Percentiles rank a stretch among this genome's conserved stretches.
Evolutionary conservation across 1,140 invertebrate species (phyloP).

Genomic region (Papilio helenus): DNA sequence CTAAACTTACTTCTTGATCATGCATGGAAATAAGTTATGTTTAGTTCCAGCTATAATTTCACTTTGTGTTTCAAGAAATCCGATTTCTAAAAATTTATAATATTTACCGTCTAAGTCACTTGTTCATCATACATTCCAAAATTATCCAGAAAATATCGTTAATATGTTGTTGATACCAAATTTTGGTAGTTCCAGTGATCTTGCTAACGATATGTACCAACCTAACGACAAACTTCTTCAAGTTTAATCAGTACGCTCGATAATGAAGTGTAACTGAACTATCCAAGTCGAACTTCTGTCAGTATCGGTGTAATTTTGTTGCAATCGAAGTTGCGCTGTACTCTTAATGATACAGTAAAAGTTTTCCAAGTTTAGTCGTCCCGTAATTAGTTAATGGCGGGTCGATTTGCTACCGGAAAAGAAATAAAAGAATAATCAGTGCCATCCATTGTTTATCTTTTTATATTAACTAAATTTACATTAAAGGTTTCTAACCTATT

Average conservation of each 20-base stretch:
- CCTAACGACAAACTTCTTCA: neutral
- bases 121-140: neutral
- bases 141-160: neutral
- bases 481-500: too few species aligned
- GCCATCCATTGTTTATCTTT: too few species aligned
- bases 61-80: too few species aligned
- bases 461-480: too few species aligned
- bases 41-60: too few species aligned
- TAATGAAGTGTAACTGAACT: neutral
- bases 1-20: too few species aligned
- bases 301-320: neutral
- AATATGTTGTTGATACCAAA: neutral
- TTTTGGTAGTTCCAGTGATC: neutral
- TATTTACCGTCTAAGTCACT: too few species aligned
- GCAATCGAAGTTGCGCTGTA: neutral
- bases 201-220: neutral
- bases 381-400: neutral
- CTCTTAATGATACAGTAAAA: neutral
- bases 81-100: too few species aligned
- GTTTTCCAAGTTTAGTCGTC: neutral
- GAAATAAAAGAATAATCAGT: too few species aligned
- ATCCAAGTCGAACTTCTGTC: neutral
- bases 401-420: neutral
- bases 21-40: too few species aligned
- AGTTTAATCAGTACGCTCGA: neutral